A percentile compares a stretch with the other conserved stretches of the same genome.
These are phyloP conservation scores for Catagonus wagneri DNA, from an alignment of 2,113 vertebrate genomes.

Conservation along the genomic window DNA sequence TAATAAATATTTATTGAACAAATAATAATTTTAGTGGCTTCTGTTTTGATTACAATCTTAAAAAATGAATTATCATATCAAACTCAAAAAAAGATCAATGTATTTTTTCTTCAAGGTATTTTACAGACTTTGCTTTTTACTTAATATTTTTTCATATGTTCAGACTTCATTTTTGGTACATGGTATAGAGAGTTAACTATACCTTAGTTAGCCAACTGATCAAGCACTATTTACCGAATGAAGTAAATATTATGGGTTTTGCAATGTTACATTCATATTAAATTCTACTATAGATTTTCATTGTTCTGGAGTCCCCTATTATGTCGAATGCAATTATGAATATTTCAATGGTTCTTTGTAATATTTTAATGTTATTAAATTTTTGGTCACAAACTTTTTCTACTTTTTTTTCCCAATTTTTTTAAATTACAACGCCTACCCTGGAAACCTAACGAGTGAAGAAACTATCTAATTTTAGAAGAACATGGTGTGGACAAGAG, in stretches of 20 bases:
- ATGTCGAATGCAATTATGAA: background rate
- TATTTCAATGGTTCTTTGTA: background rate
- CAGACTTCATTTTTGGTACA: background rate
- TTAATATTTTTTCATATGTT: background rate
- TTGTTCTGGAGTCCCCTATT: background rate
- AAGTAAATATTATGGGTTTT: conserved; percentile 3
- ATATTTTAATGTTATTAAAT: background rate
- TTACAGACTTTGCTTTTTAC: background rate
- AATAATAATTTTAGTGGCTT: background rate
- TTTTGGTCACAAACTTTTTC: background rate
- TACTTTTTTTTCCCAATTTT: background rate
- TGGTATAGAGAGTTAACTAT: background rate
- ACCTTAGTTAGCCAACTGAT: background rate
- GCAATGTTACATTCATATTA: background rate
- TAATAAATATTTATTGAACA: background rate
- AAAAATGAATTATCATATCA: background rate
- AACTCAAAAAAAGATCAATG: background rate
- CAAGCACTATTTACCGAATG: background rate
- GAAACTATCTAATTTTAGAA: conserved; percentile 6
- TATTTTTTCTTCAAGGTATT: background rate
- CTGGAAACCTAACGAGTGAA: background rate
- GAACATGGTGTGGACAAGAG: background rate
- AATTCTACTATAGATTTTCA: background rate
- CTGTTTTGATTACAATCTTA: background rate
- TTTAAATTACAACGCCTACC: background rate